Evolutionary conservation across 1,140 invertebrate species (phyloP).

Genomic region (Saccostrea echinata): DNA sequence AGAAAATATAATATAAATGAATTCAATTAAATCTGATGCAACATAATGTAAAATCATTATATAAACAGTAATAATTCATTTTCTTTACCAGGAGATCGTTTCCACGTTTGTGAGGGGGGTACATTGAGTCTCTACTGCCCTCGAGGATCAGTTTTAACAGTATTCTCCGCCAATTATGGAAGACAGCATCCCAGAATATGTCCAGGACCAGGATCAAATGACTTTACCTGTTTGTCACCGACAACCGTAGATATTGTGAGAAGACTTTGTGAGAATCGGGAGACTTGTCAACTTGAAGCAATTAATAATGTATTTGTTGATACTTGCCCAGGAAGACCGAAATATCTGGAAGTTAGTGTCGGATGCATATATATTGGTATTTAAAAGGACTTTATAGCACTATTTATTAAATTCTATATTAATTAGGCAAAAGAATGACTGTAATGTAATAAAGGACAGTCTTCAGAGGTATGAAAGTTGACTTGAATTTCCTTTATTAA

Average conservation of each 20-base stretch:
- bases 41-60: too few species aligned
- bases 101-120: not conserved
- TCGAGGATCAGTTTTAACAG: not conserved
- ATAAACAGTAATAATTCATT: too few species aligned
- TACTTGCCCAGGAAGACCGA: slow-evolving; percentile 23
- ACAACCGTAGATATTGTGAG: not conserved
- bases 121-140: slow-evolving; percentile 12
- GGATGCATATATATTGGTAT: not conserved
- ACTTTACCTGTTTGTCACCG: not conserved
- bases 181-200: not conserved
- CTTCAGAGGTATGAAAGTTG: too few species aligned
- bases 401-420: not conserved
- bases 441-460: too few species aligned
- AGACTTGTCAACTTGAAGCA: slow-evolving; percentile 26
- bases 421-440: too few species aligned
- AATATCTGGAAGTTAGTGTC: slow-evolving; percentile 42
- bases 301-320: slow-evolving; percentile 26
- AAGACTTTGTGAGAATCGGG: not conserved
- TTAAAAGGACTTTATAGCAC: not conserved
- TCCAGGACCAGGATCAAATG: not conserved
- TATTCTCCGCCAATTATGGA: slow-evolving; percentile 24
- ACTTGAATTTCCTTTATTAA: too few species aligned
- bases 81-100: not conserved
- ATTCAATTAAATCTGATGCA: too few species aligned
- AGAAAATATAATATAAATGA: too few species aligned